phyloP scores from a whole-genome alignment of 2,113 vertebrate species.

The Mandrillus leucophaeus region DNA sequence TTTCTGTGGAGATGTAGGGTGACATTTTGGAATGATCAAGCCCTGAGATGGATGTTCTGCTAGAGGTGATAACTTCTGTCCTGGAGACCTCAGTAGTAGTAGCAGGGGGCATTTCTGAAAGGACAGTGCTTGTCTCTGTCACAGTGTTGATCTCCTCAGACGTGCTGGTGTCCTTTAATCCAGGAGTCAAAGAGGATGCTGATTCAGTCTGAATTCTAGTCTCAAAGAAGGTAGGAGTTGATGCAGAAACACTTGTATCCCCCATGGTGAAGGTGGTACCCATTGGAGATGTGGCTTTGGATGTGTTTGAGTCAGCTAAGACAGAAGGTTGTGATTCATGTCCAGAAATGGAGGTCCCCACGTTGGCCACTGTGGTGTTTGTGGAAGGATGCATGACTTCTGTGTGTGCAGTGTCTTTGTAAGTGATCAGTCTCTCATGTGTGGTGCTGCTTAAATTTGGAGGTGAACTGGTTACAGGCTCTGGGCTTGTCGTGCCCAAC shows the following conservation, averaged over 20 bases:
- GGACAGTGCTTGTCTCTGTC: no score
- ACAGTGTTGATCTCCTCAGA: rapidly evolving
- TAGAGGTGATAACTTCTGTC: neutral
- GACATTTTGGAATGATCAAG: no score
- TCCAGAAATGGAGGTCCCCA: neutral
- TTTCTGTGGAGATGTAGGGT: neutral
- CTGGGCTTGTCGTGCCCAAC: rapidly evolving
- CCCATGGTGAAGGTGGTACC: rapidly evolving
- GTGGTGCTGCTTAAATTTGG: neutral
- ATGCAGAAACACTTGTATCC: rapidly evolving
- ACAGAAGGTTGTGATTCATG: neutral
- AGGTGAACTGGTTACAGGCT: neutral
- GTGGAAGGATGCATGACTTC: neutral
- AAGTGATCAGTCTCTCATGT: neutral
- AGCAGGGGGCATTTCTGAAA: rapidly evolving
- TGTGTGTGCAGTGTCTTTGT: neutral
- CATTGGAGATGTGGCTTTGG: rapidly evolving
- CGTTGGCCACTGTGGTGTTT: neutral
- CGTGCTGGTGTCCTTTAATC: rapidly evolving
- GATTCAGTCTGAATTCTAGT: rapidly evolving
- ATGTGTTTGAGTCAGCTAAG: neutral
- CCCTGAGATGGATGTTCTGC: neutral
- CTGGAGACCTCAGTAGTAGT: neutral
- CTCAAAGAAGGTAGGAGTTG: neutral
- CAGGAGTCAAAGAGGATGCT: rapidly evolving